Percentiles rank a stretch among this genome's conserved stretches.
phyloP scores from a whole-genome alignment of 2,888 invertebrate genomes.

The Ophioninae sp. region DNA sequence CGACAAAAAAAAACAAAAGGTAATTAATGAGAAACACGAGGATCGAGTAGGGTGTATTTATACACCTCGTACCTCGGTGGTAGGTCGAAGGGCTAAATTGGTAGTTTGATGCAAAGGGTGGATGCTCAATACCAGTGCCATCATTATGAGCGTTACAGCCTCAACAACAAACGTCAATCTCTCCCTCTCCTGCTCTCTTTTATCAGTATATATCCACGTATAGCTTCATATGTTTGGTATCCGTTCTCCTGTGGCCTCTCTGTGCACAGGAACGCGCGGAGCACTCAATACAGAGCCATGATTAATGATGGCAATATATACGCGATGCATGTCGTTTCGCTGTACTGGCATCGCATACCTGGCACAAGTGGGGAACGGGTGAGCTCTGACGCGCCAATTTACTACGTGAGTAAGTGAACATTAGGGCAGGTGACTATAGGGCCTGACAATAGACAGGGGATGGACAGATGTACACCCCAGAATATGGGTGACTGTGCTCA shows the following conservation, averaged over 20 bases:
- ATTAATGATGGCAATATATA: constrained; percentile 76
- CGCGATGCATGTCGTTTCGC: constrained; percentile 69
- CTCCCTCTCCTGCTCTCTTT: constrained; percentile 4
- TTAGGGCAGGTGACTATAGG: constrained; percentile 46
- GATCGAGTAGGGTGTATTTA: constrained; percentile 20
- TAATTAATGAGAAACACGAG: constrained; percentile 62
- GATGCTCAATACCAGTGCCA: constrained; percentile 36
- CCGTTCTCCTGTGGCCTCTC: constrained; percentile 25
- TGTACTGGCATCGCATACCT: constrained; percentile 49
- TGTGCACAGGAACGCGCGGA: constrained; percentile 40
- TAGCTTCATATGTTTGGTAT: constrained; percentile 48
- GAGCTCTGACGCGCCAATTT: constrained; percentile 58
- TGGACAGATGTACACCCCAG: constrained; percentile 14
- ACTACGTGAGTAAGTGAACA: constrained; percentile 58
- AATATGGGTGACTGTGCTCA: not conserved
- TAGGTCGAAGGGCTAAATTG: constrained; percentile 44
- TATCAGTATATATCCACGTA: constrained; percentile 21
- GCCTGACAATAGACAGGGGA: constrained; percentile 53
- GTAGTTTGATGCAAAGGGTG: constrained; percentile 46
- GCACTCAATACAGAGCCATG: constrained; percentile 73
- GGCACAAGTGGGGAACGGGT: constrained; percentile 49
- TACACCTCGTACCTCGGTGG: constrained; percentile 28
- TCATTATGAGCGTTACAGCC: constrained; percentile 55
- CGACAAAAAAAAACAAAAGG: constrained; percentile 52
- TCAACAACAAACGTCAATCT: constrained; percentile 2